phyloP scores from a whole-genome alignment of 1,140 invertebrate genomes.

The Aphelenchoides fujianensis region DNA sequence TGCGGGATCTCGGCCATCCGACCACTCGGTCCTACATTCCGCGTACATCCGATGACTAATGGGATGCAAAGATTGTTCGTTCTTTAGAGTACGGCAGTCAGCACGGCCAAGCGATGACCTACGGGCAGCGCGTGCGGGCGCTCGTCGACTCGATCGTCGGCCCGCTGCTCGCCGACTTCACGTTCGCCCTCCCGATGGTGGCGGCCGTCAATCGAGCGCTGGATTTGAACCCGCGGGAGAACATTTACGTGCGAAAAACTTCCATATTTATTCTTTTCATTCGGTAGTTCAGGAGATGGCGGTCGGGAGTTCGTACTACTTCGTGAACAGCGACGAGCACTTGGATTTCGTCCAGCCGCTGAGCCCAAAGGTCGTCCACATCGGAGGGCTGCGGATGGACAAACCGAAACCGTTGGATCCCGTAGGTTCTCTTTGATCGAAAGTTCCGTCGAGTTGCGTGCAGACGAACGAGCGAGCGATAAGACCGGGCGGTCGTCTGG shows the following conservation, averaged over 20 bases:
- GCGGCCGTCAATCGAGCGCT: not conserved
- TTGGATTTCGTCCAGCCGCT: slow-evolving; percentile 23
- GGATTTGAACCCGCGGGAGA: not conserved
- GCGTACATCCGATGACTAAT: not conserved
- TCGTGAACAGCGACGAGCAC: slow-evolving; percentile 24
- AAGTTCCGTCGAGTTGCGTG: too few relatives aligned
- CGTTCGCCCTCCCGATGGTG: not conserved
- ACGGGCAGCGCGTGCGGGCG: not conserved
- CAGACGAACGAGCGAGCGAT: too few relatives aligned
- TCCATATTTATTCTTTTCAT: not conserved
- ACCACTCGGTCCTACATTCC: not conserved
- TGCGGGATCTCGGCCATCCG: not conserved
- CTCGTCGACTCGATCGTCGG: not conserved
- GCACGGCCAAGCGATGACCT: not conserved
- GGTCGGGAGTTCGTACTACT: slow-evolving; percentile 11
- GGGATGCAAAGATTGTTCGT: not conserved
- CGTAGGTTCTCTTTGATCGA: too few relatives aligned
- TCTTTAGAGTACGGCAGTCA: not conserved
- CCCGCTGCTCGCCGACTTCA: not conserved
- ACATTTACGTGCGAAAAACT: not conserved
- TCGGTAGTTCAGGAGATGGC: not conserved
- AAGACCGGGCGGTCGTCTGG: too few relatives aligned
- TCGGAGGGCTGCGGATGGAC: slow-evolving; percentile 9
- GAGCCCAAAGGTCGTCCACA: slow-evolving; percentile 25
- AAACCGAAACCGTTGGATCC: not conserved